Evolutionary conservation across 2,888 invertebrate genomes (phyloP), one percentile per base, ranked within the genome.

Genomic region (Platypus cylindrus): DNA sequence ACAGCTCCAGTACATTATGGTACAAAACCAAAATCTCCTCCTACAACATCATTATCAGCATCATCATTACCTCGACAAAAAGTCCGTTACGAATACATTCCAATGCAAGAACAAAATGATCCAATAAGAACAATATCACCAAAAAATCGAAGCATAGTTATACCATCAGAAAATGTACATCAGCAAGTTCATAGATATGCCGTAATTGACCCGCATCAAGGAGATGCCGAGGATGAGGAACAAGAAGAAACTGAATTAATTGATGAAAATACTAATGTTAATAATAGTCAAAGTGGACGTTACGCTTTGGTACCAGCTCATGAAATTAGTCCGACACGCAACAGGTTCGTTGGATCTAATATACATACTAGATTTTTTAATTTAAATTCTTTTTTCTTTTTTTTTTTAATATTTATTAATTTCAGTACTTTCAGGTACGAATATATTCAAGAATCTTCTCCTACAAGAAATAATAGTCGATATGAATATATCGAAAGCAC

Each of bases 151-250:
- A 14, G 7, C 7, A n/a, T n/a, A n/a, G n/a, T n/a, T n/a, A n/a
- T n/a, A n/a, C 27, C 27, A 3, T 66, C 69, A 18, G 70, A 71
- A 38, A 70, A 75, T 1, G 72, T 74, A 32, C 55, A 71, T 63
- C 24, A 59, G 62, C 33, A 67, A 64, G 63, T 56, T 61, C 49
- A 50, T 26, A 32, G 41, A 36, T 41, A 20, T 9, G 20, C 14
- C 3, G 12, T 20, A n/a, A 23, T 32, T 15, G n/a, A n/a, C n/a
- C n/a, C n/a, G n/a, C n/a, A n/a, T n/a, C 53, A 74, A 63, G 52
- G 74, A 59, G 65, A 76, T 63, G 62, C 76, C 59, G 72, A 77
- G 5, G 75, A 76, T 40, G 75, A 75, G 20, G 70, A 73, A 0
- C 75, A 76, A 9, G 76, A 76, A 11, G 72, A 71, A 47, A 62